Conservation (phyloP, 1,140 invertebrate genomes). For the Drosophila pruinosa region DNA sequence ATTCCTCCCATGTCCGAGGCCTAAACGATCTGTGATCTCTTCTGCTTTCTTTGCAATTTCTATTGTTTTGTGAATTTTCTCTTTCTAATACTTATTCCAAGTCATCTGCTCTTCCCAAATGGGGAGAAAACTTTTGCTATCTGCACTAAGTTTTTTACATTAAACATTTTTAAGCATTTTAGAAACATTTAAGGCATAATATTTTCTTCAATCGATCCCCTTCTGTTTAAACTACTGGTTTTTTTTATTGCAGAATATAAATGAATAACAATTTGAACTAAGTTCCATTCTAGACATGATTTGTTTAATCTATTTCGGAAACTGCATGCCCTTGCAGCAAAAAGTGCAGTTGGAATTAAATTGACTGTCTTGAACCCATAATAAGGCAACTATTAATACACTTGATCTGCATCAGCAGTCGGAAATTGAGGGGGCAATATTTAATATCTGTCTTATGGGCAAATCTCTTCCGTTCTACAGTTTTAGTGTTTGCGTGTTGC, state of each 20-base stretch:
- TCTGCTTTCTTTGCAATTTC: background rate
- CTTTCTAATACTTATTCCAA: too few species aligned
- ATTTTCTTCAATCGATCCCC: too few species aligned
- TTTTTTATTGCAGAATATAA: too few species aligned
- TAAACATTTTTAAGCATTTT: too few species aligned
- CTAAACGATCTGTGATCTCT: background rate
- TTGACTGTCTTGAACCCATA: background rate
- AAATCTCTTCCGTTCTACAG: constrained; percentile 6
- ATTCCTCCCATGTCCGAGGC: background rate
- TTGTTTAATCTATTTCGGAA: too few species aligned
- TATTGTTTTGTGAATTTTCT: background rate
- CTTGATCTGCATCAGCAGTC: background rate
- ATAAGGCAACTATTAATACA: background rate
- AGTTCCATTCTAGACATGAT: too few species aligned
- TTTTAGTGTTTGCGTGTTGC: background rate
- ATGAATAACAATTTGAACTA: too few species aligned
- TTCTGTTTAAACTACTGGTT: too few species aligned
- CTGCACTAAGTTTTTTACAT: too few species aligned
- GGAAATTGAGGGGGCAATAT: background rate
- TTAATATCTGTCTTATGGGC: background rate
- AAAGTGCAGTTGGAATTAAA: background rate
- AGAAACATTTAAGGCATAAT: too few species aligned
- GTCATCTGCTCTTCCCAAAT: too few species aligned
- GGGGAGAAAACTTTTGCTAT: too few species aligned
- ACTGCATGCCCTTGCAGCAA: background rate